Percentiles rank a stretch among this genome's conserved stretches.
Evolutionary conservation across 2,797 vertebrate species (phyloP).

Genomic region (Ctenopoma kingsleyae): DNA sequence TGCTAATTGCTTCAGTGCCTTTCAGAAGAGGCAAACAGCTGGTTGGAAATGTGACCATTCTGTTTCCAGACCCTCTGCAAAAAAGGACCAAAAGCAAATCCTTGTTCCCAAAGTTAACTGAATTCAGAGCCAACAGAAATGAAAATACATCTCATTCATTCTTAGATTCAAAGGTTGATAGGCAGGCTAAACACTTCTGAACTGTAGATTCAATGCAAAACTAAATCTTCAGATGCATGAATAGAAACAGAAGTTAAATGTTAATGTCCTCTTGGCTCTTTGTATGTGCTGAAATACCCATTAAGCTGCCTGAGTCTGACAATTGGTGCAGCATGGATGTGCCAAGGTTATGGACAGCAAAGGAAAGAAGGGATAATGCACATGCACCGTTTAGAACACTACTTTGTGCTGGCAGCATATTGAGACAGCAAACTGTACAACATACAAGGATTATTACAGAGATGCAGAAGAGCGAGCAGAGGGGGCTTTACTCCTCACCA

Average conservation of each 20-base stretch:
- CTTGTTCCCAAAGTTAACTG: slow-evolving; percentile 51
- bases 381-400: slow-evolving; percentile 66
- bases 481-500: slow-evolving; percentile 49
- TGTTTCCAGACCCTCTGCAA: slow-evolving; percentile 26
- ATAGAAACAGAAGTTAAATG: slow-evolving; percentile 74
- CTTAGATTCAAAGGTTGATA: slow-evolving; percentile 55
- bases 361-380: slow-evolving; percentile 46
- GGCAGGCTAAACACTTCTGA: slow-evolving; percentile 36
- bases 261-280: slow-evolving; percentile 64
- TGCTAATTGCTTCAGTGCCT: neutral
- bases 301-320: slow-evolving; percentile 40
- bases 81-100: slow-evolving; percentile 59
- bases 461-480: slow-evolving; percentile 53
- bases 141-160: slow-evolving; percentile 55
- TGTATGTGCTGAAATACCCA: slow-evolving; percentile 60
- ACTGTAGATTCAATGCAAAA: slow-evolving; percentile 62
- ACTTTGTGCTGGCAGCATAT: slow-evolving; percentile 64
- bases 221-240: slow-evolving; percentile 72
- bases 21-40: slow-evolving; percentile 47
- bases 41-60: slow-evolving; percentile 34
- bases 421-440: slow-evolving; percentile 67
- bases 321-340: slow-evolving; percentile 44
- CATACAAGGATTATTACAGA: slow-evolving; percentile 61
- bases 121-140: slow-evolving; percentile 34
- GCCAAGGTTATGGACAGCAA: slow-evolving; percentile 76